Evolutionary conservation across 2,888 invertebrate species (phyloP).

Genomic region (Corythucha ciliata): DNA sequence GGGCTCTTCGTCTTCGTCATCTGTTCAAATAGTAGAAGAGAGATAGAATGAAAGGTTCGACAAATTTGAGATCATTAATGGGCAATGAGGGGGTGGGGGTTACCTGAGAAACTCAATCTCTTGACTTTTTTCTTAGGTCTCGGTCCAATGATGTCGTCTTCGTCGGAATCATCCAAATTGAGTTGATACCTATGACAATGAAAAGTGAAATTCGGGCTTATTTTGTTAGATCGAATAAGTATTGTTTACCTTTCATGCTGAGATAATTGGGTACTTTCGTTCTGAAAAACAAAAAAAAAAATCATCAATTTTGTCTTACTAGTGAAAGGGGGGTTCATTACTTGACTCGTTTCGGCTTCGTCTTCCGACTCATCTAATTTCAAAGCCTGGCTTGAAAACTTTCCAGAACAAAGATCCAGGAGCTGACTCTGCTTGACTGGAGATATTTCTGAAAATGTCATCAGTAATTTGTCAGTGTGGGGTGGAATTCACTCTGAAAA

Average conservation of each 20-base stretch:
- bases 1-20: conserved; percentile 9
- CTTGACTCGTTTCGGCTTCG: conserved; percentile 6
- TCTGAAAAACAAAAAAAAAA: background rate
- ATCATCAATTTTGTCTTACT: background rate
- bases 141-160: conserved; percentile 28
- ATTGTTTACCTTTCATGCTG: no score
- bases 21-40: background rate
- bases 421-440: conserved; percentile 38
- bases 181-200: background rate
- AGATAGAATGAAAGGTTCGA: no score
- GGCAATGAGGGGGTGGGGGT: no score
- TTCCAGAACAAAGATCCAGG: conserved; percentile 48
- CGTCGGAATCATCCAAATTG: conserved; percentile 38
- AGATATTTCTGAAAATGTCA: no score
- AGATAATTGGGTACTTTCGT: no score
- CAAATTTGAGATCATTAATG: no score
- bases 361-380: conserved; percentile 25
- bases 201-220: no score
- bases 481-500: no score
- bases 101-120: no score
- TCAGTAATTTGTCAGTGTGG: no score
- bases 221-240: no score
- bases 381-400: conserved; percentile 43
- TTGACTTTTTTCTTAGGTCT: background rate
- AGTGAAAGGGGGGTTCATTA: background rate